A percentile compares a stretch with the other conserved stretches of the same genome.
phyloP scores from a whole-genome alignment of 2,888 invertebrate genomes.

The Heteromyza rotundicornis region DNA sequence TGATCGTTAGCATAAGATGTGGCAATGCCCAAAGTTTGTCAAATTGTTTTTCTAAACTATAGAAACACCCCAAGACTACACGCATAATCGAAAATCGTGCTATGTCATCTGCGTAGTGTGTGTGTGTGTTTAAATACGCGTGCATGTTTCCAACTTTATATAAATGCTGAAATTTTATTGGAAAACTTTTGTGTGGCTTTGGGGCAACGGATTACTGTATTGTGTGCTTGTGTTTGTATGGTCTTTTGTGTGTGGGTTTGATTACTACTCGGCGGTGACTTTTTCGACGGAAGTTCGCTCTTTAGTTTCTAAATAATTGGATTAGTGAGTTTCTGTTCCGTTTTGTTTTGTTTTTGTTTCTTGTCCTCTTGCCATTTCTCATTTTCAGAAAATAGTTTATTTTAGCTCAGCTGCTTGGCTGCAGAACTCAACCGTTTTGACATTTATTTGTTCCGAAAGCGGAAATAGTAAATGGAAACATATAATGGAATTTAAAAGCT shows the following conservation, averaged over 20 bases:
- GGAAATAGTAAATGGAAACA: constrained; percentile 13
- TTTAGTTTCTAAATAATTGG: constrained; percentile 24
- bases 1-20: too few relatives aligned
- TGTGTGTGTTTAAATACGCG: background rate
- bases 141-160: background rate
- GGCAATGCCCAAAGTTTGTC: too few relatives aligned
- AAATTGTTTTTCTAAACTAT: background rate
- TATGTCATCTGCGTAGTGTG: background rate
- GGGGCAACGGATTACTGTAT: background rate
- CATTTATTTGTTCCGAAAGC: background rate
- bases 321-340: constrained; percentile 7
- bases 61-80: constrained; percentile 6
- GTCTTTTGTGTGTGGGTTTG: constrained; percentile 3
- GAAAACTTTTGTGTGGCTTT: constrained; percentile 21
- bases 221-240: constrained; percentile 4
- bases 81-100: constrained; percentile 7
- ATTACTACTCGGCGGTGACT: constrained; percentile 10
- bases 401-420: too few relatives aligned
- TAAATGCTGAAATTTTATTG: constrained; percentile 18
- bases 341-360: too few relatives aligned
- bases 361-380: too few relatives aligned
- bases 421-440: background rate
- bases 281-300: constrained; percentile 19
- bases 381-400: too few relatives aligned
- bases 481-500: background rate